A percentile compares a stretch with the other conserved stretches of the same genome.
Conservation (phyloP, 1,140 invertebrate species). For the Phymorhynchus buccinoides region DNA sequence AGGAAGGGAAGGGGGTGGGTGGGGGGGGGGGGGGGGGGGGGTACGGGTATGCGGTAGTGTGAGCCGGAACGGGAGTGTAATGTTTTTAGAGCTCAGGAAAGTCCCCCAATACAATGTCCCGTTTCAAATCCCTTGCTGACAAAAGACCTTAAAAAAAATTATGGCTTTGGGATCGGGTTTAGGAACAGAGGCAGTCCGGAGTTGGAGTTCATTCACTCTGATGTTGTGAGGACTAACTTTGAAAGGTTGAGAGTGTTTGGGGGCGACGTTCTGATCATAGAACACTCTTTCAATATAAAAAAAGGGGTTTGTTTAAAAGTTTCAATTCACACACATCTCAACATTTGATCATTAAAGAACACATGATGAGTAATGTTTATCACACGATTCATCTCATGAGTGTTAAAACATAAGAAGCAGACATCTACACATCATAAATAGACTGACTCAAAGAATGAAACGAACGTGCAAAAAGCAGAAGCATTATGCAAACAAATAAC, state of each 20-base stretch:
- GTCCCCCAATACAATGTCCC: neutral
- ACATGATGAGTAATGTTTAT: no score
- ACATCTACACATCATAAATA: no score
- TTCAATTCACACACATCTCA: no score
- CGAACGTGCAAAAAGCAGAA: no score
- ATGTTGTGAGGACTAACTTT: no score
- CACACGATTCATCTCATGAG: no score
- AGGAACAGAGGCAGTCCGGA: neutral
- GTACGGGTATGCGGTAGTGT: neutral
- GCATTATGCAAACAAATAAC: no score
- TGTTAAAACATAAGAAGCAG: no score
- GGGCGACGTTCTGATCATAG: neutral
- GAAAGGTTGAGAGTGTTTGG: neutral
- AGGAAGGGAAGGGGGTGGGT: neutral
- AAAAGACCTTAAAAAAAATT: constrained; percentile 12
- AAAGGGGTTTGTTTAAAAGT: no score
- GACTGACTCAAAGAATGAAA: no score
- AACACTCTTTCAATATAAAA: neutral
- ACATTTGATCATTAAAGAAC: no score
- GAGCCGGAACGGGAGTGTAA: neutral
- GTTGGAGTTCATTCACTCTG: neutral
- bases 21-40: neutral
- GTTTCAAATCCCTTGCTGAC: neutral
- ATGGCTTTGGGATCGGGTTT: constrained; percentile 25
- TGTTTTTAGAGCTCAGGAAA: neutral